Conservation (phyloP, 1,140 invertebrate species). For the Papilio polytes region DNA sequence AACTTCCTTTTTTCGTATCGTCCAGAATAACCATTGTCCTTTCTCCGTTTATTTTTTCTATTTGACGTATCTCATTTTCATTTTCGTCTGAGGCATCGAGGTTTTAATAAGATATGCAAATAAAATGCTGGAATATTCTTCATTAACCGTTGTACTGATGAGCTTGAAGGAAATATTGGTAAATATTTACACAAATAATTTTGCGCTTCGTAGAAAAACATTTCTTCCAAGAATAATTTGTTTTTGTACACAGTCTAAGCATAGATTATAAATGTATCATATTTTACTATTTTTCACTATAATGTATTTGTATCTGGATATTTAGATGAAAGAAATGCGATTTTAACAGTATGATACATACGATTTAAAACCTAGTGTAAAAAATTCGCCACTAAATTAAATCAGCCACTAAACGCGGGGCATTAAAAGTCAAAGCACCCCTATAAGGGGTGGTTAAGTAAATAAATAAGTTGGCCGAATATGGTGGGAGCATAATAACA, state of each 20-base stretch:
- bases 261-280: neutral
- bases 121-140: constrained; percentile 51
- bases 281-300: neutral
- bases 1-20: constrained; percentile 77
- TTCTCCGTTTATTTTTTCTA: constrained; percentile 68
- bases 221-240: neutral
- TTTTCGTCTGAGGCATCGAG: constrained; percentile 75
- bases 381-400: constrained; percentile 58
- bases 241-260: neutral
- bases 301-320: neutral
- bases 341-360: neutral
- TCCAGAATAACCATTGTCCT: constrained; percentile 80
- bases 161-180: constrained; percentile 15
- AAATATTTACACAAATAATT: neutral
- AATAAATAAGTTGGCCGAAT: constrained; percentile 81
- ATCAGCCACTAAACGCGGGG: constrained; percentile 71
- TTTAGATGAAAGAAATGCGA: neutral
- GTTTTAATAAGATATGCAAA: constrained; percentile 83
- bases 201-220: neutral
- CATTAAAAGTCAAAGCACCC: constrained; percentile 80
- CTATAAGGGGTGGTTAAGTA: constrained; percentile 74
- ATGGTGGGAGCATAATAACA: constrained; percentile 79
- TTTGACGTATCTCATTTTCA: constrained; percentile 80
- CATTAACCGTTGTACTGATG: constrained; percentile 56
- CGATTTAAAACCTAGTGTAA: neutral